Percentiles rank a stretch among this genome's conserved stretches.
phyloP scores from a whole-genome alignment of 2,888 invertebrate genomes.

The Hedya salicella region DNA sequence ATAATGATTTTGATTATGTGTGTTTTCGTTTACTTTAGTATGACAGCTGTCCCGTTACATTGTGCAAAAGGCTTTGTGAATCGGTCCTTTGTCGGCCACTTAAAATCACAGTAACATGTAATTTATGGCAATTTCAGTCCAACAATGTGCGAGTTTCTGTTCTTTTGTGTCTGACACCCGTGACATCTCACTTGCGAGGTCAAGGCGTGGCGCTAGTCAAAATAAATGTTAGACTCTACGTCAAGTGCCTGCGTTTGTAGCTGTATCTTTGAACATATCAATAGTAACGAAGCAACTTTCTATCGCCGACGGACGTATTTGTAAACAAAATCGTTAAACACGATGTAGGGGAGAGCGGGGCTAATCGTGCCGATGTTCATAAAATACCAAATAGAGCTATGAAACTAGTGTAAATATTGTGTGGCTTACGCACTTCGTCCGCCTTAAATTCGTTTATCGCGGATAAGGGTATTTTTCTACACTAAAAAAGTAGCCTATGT shows the following conservation, averaged over 20 bases:
- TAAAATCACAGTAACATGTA: constrained; percentile 21
- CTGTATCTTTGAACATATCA: background rate
- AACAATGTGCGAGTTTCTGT: constrained; percentile 31
- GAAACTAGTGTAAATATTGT: too few relatives aligned
- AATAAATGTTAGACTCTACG: constrained; percentile 10
- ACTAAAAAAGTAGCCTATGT: too few relatives aligned
- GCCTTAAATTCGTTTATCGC: too few relatives aligned
- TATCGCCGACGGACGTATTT: too few relatives aligned
- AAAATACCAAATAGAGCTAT: too few relatives aligned
- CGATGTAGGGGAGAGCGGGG: too few relatives aligned
- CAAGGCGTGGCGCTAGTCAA: constrained; percentile 33
- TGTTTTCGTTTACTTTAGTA: constrained; percentile 4
- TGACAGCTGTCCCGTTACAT: constrained; percentile 6
- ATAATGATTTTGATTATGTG: too few relatives aligned
- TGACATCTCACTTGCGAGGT: constrained; percentile 34
- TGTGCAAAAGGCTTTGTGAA: constrained; percentile 6
- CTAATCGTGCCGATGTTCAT: too few relatives aligned
- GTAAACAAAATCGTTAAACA: too few relatives aligned
- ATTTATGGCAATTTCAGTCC: constrained; percentile 30
- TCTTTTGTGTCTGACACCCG: constrained; percentile 29
- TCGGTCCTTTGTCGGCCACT: constrained; percentile 4
- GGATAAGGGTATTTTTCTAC: too few relatives aligned
- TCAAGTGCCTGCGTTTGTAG: background rate
- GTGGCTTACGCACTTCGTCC: too few relatives aligned
- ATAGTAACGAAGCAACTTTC: too few relatives aligned